A percentile compares a stretch with the other conserved stretches of the same genome.
These are phyloP conservation scores for Bradysia coprophila DNA, from an alignment of 1,140 invertebrate species.

Conservation along the genomic window DNA sequence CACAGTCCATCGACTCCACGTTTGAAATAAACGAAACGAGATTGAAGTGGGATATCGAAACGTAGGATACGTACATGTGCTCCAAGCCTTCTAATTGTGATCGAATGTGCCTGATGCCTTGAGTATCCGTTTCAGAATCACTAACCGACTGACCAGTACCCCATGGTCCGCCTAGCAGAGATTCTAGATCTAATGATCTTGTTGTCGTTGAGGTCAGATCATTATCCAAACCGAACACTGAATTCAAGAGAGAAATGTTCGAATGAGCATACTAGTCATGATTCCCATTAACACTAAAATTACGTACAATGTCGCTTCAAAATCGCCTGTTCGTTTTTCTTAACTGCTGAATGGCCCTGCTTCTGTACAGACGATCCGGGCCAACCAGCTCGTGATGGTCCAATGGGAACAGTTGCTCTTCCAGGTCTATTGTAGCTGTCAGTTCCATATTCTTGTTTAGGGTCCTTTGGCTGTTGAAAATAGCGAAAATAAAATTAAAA, in stretches of 20 bases:
- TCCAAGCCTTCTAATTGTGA: slow-evolving; percentile 72
- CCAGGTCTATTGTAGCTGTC: slow-evolving; percentile 6
- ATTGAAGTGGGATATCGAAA: too few relatives aligned
- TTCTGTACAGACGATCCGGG: slow-evolving; percentile 4
- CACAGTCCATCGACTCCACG: background rate
- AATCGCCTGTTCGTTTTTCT: slow-evolving; percentile 5
- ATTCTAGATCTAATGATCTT: slow-evolving; percentile 56
- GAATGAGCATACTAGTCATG: too few relatives aligned
- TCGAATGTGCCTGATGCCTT: slow-evolving; percentile 57
- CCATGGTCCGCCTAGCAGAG: slow-evolving; percentile 42
- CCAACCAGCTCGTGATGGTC: slow-evolving; percentile 5
- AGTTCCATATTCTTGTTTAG: slow-evolving; percentile 5
- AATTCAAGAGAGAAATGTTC: slow-evolving; percentile 10
- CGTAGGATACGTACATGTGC: slow-evolving; percentile 72
- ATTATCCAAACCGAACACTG: slow-evolving; percentile 50
- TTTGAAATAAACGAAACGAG: background rate
- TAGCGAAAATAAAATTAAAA: background rate
- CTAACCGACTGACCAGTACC: slow-evolving; percentile 29
- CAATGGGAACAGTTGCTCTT: slow-evolving; percentile 2
- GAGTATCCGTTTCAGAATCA: slow-evolving; percentile 56
- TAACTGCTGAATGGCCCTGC: background rate
- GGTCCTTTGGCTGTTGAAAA: background rate
- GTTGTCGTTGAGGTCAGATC: slow-evolving; percentile 63
- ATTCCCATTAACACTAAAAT: too few relatives aligned
- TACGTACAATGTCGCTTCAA: slow-evolving; percentile 5